These are phyloP conservation scores for Chrysolophus pictus DNA, from an alignment of 2,797 vertebrate species.

Conservation along the genomic window DNA sequence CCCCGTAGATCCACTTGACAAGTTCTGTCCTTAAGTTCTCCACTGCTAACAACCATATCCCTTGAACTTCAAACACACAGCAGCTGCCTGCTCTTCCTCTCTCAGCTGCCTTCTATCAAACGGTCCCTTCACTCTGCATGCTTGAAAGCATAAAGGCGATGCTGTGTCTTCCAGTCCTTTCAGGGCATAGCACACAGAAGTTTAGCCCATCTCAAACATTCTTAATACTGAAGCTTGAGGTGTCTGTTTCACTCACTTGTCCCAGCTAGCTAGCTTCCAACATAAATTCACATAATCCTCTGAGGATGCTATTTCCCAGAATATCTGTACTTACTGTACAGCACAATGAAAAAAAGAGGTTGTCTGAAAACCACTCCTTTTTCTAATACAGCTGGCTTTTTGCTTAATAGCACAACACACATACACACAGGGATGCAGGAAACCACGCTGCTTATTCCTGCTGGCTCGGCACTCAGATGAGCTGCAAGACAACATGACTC, in stretches of 20 bases:
- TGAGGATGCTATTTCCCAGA: not conserved
- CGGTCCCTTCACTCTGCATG: not conserved
- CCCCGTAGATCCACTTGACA: fast-evolving
- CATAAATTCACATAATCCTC: not conserved
- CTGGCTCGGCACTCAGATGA: slow-evolving; percentile 29
- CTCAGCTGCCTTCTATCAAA: not conserved
- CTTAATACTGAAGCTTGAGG: not conserved
- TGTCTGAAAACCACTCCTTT: not conserved
- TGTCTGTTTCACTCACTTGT: not conserved
- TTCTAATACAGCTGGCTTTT: not conserved
- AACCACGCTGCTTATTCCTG: not conserved
- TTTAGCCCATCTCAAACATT: not conserved
- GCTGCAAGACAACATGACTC: slow-evolving; percentile 55
- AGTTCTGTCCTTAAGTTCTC: not conserved
- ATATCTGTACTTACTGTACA: not conserved
- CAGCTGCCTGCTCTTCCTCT: not conserved
- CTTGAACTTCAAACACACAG: not conserved
- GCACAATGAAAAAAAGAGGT: not conserved
- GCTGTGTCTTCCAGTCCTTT: not conserved
- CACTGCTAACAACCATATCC: not conserved
- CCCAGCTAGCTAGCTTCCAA: slow-evolving; percentile 9
- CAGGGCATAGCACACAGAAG: not conserved
- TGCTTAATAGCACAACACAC: not conserved
- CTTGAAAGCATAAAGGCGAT: not conserved
- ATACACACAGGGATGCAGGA: not conserved